These are phyloP conservation scores for Bufotes viridis DNA, from an alignment of 2,797 vertebrate species.

Conservation along the genomic window DNA sequence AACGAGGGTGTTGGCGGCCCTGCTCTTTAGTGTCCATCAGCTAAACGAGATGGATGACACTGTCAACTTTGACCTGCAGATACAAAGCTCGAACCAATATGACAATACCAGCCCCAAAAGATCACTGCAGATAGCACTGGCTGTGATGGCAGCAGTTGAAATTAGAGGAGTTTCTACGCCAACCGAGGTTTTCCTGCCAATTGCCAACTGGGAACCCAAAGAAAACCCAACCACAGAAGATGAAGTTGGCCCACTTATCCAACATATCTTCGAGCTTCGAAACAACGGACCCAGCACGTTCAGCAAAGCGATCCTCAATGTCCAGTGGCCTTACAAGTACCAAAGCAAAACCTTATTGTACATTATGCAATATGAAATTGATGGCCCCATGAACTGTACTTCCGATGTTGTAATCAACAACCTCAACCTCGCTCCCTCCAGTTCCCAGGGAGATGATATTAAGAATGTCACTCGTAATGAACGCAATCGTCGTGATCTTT, in stretches of 20 bases:
- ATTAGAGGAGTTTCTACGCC: constrained; percentile 92
- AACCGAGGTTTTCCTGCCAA: constrained; percentile 90
- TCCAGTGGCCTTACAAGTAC: constrained; percentile 86
- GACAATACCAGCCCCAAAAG: constrained; percentile 83
- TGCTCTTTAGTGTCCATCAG: constrained; percentile 93
- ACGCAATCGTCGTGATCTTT: constrained; percentile 73
- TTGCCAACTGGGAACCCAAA: constrained; percentile 89
- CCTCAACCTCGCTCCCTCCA: constrained; percentile 78
- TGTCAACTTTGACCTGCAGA: constrained; percentile 90
- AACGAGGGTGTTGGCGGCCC: constrained; percentile 86
- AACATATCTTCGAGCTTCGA: constrained; percentile 92
- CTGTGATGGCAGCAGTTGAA: constrained; percentile 87
- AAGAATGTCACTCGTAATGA: constrained; percentile 77
- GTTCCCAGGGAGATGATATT: constrained; percentile 67
- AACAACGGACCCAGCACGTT: constrained; percentile 93
- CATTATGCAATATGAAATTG: constrained; percentile 85
- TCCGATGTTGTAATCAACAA: constrained; percentile 88
- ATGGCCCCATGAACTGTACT: constrained; percentile 94
- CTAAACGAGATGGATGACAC: constrained; percentile 93
- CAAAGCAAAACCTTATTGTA: constrained; percentile 87
- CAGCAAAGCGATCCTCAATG: constrained; percentile 88
- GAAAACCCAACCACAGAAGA: constrained; percentile 82
- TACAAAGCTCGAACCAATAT: constrained; percentile 91
- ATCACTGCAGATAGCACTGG: constrained; percentile 82
- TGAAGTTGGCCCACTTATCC: constrained; percentile 90